Evolutionary conservation across 2,113 vertebrate genomes (phyloP).

Genomic region (Pterocles burchelli): DNA sequence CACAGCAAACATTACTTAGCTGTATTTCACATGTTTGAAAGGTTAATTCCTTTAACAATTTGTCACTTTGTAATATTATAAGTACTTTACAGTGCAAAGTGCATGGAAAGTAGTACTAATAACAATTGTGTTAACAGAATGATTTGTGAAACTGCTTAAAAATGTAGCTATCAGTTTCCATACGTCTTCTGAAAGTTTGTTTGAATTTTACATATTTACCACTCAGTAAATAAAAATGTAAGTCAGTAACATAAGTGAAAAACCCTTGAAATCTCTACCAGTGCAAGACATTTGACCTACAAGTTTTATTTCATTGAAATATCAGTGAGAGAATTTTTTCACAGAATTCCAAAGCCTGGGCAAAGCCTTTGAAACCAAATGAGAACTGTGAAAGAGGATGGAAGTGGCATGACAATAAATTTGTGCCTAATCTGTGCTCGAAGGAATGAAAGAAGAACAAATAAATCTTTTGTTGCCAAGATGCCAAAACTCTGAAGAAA

Average conservation of each 20-base stretch:
- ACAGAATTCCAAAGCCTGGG: neutral
- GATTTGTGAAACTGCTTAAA: neutral
- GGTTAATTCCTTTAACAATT: neutral
- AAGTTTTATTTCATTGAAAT: neutral
- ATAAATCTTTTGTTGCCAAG: neutral
- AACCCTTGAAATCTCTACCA: neutral
- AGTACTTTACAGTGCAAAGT: neutral
- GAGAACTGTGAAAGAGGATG: neutral
- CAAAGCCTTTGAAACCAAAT: neutral
- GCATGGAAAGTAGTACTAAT: neutral
- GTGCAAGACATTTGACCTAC: neutral
- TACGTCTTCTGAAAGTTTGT: neutral
- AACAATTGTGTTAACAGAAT: neutral
- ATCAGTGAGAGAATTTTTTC: neutral
- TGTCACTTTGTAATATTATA: neutral
- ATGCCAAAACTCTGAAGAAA: neutral
- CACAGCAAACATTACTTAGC: neutral
- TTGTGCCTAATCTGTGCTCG: neutral
- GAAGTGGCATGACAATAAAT: neutral
- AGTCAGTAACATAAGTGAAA: neutral
- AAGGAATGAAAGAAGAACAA: neutral
- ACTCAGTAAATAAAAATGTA: neutral
- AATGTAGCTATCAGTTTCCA: neutral
- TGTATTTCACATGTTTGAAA: neutral
- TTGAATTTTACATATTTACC: neutral